phyloP scores from a whole-genome alignment of 2,888 invertebrate genomes.

The Drosophila eohydei region DNA sequence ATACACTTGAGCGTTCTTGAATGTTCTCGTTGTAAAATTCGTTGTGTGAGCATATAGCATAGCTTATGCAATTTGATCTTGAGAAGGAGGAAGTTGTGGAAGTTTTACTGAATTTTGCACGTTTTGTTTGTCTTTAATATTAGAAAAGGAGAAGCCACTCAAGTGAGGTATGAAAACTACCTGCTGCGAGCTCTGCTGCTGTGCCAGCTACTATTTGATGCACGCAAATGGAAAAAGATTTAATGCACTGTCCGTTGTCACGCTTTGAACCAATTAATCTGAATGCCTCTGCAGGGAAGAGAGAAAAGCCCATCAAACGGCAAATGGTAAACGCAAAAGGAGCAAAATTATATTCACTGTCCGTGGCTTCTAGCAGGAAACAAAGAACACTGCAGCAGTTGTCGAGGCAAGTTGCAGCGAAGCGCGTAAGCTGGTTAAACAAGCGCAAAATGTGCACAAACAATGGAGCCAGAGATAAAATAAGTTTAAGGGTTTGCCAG shows the following conservation, averaged over 20 bases:
- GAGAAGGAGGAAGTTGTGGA: neutral
- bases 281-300: constrained; percentile 13
- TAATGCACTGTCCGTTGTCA: constrained; percentile 3
- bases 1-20: neutral
- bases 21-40: neutral
- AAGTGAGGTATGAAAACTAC: constrained; percentile 6
- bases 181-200: neutral
- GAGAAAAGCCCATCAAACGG: neutral
- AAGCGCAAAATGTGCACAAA: constrained; percentile 63
- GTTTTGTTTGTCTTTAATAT: constrained; percentile 55
- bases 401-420: constrained; percentile 60
- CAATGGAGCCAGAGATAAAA: constrained; percentile 44
- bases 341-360: constrained; percentile 33
- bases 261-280: constrained; percentile 52
- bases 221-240: neutral
- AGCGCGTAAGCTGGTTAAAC: constrained; percentile 69
- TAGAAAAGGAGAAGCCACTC: constrained; percentile 12
- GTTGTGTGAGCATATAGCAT: constrained; percentile 19
- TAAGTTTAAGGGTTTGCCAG: constrained; percentile 5
- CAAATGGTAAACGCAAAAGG: neutral
- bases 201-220: neutral
- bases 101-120: constrained; percentile 34
- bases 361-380: constrained; percentile 31
- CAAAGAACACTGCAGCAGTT: constrained; percentile 60
- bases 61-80: constrained; percentile 29